Conservation (phyloP, 2,113 vertebrate species). For the mouse (Mus musculus) region DNA sequence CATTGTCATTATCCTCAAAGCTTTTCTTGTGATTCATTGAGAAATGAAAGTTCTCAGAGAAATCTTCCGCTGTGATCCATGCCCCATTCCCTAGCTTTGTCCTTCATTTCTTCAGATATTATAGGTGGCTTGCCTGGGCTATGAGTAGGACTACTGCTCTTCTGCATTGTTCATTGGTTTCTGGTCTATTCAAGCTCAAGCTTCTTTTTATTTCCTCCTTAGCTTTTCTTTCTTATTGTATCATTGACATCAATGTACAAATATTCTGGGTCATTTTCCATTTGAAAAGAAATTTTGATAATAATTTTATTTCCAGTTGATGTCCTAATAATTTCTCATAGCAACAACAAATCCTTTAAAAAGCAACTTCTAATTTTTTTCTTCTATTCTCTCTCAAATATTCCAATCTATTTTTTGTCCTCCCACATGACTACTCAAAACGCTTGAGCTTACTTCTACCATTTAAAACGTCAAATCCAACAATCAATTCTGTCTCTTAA, state of each 20-base stretch:
- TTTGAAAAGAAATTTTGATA: not conserved
- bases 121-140: not conserved
- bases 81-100: not conserved
- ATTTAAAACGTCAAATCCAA: not conserved
- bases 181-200: not conserved
- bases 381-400: not conserved
- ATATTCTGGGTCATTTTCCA: not conserved
- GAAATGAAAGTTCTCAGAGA: not conserved
- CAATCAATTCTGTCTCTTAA: not conserved
- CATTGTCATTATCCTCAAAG: not conserved
- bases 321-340: not conserved
- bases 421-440: not conserved
- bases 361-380: not conserved
- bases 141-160: not conserved
- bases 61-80: not conserved
- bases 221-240: not conserved
- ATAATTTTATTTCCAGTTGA: not conserved
- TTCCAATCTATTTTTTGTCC: not conserved
- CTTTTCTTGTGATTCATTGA: not conserved
- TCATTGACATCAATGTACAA: rapidly evolving
- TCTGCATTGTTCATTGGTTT: not conserved
- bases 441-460: not conserved
- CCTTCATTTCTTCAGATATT: not conserved
- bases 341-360: not conserved
- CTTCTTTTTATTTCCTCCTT: not conserved